Conservation (phyloP, 53 echinoderm and acorn worm species). For the Actinopyga echinites region DNA sequence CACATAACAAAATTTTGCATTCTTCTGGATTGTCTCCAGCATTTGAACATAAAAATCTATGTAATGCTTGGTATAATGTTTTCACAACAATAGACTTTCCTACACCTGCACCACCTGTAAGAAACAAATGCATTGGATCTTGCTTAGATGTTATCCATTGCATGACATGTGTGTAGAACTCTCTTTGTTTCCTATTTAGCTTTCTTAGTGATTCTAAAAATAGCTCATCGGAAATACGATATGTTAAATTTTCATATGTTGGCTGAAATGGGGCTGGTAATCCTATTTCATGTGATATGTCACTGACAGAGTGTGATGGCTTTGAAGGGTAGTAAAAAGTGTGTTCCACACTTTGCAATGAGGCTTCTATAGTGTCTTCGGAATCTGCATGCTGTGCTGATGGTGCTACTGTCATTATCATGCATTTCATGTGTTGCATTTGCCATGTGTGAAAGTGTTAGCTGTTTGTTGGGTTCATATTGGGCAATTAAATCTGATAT, state of each 20-base stretch:
- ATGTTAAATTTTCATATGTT: neutral
- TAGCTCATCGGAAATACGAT: no score
- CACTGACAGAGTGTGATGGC: neutral
- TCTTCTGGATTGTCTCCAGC: constrained; percentile 34
- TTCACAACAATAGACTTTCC: constrained; percentile 25
- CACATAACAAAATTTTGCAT: constrained; percentile 26
- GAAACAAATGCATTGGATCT: constrained; percentile 16
- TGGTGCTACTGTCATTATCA: neutral
- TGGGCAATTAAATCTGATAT: no score
- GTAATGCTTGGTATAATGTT: constrained; percentile 35
- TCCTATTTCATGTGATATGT: neutral
- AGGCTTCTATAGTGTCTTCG: constrained; percentile 3
- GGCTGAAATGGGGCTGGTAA: neutral
- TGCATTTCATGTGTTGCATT: neutral
- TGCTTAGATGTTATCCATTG: constrained; percentile 9
- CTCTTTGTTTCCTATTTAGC: constrained; percentile 5
- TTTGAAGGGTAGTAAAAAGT: no score
- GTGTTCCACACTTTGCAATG: neutral
- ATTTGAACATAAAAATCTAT: neutral
- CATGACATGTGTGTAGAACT: constrained; percentile 41
- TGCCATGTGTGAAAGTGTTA: neutral
- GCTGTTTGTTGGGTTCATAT: no score
- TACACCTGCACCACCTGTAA: constrained; percentile 47
- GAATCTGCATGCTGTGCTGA: neutral
- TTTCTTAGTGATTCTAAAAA: no score